Evolutionary conservation across 2,888 invertebrate species (phyloP), one percentile per base, ranked within the genome.

Genomic region (Hirtodrosophila confusa): DNA sequence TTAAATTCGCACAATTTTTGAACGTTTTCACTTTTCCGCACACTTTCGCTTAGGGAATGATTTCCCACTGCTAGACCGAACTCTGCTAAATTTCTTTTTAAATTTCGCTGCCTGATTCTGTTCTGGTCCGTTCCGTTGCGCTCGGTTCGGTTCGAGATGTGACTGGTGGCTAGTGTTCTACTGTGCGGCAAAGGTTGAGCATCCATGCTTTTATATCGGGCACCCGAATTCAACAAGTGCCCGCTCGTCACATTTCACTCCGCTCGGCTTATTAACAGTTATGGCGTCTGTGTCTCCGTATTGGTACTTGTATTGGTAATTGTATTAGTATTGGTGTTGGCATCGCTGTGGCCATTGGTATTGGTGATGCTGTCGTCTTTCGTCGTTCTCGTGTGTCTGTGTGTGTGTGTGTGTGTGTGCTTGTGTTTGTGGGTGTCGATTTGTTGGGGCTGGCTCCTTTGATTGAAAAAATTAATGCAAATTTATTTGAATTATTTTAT

Each of bases 391-490:
- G 29, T 45, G 2, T 49, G 40, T 57, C 49, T 35, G 11, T 36
- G 8, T 51, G 40, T 9, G 7, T 11, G 41, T 43, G 10, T 37
- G 12, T 6, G 24, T 40, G 0, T 17, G 1, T 17, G 17, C 4
- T 39, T 31, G 23, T 27, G 7, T 51, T 31, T 54, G 74, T 62
- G 58, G 60, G 60, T 62, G 66, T 48, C 44, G 41, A 10, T 57
- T 7, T 43, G 43, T 17, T 39, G 27, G 39, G 11, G 31, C 12
- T 33, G 33, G 41, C 58, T 69, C 78, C 83, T 66, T 68, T 74
- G 86, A 83, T 83, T 83, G 80, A 80, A 72, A 74, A 77, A 82
- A 55, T 66, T 51, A 57, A 84, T 84, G 86, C 82, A 84, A 86
- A 84, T 84, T 84, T 84, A 79, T 80, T 70, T 67, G 62, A 67